These are phyloP conservation scores for Phorcus lineatus DNA, from an alignment of 2,888 invertebrate species.

Conservation along the genomic window DNA sequence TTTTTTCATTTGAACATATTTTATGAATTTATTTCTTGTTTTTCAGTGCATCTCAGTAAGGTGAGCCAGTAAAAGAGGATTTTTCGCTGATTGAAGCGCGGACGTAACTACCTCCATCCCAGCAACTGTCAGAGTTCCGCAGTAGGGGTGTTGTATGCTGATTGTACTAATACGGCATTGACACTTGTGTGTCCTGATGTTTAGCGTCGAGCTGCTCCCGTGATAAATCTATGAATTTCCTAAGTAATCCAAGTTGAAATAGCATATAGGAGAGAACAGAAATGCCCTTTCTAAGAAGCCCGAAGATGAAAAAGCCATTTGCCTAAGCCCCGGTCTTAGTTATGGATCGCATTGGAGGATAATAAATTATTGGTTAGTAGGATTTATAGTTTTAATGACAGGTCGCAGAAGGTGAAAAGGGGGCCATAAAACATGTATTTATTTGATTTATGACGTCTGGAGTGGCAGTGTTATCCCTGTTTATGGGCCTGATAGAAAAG, in stretches of 20 bases:
- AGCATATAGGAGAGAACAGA: constrained; percentile 7
- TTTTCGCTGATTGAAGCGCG: background rate
- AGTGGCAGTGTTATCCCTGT: constrained; percentile 25
- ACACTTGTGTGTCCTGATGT: constrained; percentile 1
- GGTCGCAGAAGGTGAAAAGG: constrained; percentile 27
- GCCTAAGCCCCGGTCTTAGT: constrained; percentile 25
- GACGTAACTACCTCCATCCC: background rate
- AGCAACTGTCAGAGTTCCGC: background rate
- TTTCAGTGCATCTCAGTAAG: background rate
- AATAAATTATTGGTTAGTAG: constrained; percentile 32
- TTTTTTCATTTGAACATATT: background rate
- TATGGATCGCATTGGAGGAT: constrained; percentile 28
- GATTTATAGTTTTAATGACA: constrained; percentile 34
- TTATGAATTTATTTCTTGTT: background rate
- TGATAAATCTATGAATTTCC: constrained; percentile 19
- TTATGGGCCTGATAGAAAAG: constrained; percentile 32
- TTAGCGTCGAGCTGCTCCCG: background rate
- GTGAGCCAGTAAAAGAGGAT: background rate
- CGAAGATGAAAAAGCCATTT: constrained; percentile 34
- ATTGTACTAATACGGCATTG: background rate
- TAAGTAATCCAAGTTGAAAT: background rate
- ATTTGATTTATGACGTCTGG: constrained; percentile 28
- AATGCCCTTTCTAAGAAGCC: constrained; percentile 15
- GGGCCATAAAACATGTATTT: constrained; percentile 23
- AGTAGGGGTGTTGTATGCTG: background rate